Evolutionary conservation across 2,888 invertebrate genomes (phyloP).

Genomic region (Diaperis boleti): DNA sequence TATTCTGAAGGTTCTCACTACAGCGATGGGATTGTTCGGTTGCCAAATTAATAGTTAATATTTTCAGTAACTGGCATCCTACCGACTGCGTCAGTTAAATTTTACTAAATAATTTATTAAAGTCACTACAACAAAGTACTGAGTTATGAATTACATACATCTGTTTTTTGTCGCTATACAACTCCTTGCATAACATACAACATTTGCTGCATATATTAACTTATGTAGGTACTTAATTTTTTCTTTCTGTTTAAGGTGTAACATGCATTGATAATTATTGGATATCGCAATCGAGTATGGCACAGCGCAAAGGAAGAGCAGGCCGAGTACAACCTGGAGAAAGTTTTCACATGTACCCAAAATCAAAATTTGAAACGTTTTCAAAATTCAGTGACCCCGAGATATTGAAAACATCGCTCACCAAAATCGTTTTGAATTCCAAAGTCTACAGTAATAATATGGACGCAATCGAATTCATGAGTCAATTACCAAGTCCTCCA

Average conservation of each 20-base stretch:
- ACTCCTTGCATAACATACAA: too few relatives aligned
- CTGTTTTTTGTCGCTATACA: too few relatives aligned
- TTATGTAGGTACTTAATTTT: too few relatives aligned
- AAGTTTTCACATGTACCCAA: slow-evolving; percentile 71
- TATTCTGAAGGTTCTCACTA: too few relatives aligned
- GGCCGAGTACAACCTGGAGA: slow-evolving; percentile 76
- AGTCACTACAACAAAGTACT: too few relatives aligned
- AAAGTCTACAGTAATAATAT: slow-evolving; percentile 73
- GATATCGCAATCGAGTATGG: slow-evolving; percentile 74
- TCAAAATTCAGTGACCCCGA: slow-evolving; percentile 72
- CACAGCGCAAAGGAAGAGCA: slow-evolving; percentile 77
- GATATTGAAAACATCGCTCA: slow-evolving; percentile 71
- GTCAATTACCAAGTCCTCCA: slow-evolving; percentile 75
- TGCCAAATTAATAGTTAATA: too few relatives aligned
- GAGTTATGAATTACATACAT: too few relatives aligned
- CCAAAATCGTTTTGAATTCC: slow-evolving; percentile 70
- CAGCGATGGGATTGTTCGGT: too few relatives aligned
- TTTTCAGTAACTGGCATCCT: too few relatives aligned
- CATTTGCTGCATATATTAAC: too few relatives aligned
- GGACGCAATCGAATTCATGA: slow-evolving; percentile 71
- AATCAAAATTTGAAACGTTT: slow-evolving; percentile 68
- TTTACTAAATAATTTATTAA: too few relatives aligned
- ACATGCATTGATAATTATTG: slow-evolving; percentile 71
- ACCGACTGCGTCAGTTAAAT: too few relatives aligned
- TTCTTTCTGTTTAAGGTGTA: slow-evolving; percentile 55